Base-by-base conservation (phyloP, 30 jellyfish, hydroid and myxozoan species). In the Aurelia sp. region DNA sequence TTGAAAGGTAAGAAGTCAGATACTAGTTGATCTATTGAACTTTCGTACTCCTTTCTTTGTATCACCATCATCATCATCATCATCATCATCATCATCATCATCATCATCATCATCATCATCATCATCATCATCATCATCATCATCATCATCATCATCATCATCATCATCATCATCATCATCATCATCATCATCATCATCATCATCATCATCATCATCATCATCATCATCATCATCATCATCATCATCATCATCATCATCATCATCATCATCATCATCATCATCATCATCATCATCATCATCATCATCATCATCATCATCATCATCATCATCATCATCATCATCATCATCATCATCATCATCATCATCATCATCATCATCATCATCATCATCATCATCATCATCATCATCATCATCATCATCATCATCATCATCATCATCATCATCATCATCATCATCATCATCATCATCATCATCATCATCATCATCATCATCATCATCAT, bases 381-480 rank as follows among this genome's bases (percentile, higher is more conserved):
- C 33, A 27, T 27, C 33, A 27, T 27, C 33, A 27, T 27, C 33
- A 27, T 27, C 33, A 27, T 27, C 33, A n/a, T 27, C 84, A 74
- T 74, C 76, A 74, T 74, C 30, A 74, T 53, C 1, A 76, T 76
- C 78, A 76, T 30, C 78, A 53, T 30, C 22, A 53, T 30, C 78
- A 76, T 76, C 58, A 53, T 76, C 57, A 53, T 55, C 60, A 53
- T 30, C 57, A 35, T 61, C 79, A 78, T 78, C 65, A 22, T 58
- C 65, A 78, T 58, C 65, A 60, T 20, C 31, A 78, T 60, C 65
- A 60, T 78, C 65, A 60, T 60, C 65, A 60, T 53, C 57, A 58
- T 57, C 79, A 78, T 78, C 65, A 78, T 78, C 79, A 78, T 78
- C 79, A 61, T 61, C 64, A 60, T 60, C 79, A 78, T 60, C 8